These are phyloP conservation scores for Drosophila pandora DNA, from an alignment of 1,140 invertebrate genomes.

Conservation along the genomic window DNA sequence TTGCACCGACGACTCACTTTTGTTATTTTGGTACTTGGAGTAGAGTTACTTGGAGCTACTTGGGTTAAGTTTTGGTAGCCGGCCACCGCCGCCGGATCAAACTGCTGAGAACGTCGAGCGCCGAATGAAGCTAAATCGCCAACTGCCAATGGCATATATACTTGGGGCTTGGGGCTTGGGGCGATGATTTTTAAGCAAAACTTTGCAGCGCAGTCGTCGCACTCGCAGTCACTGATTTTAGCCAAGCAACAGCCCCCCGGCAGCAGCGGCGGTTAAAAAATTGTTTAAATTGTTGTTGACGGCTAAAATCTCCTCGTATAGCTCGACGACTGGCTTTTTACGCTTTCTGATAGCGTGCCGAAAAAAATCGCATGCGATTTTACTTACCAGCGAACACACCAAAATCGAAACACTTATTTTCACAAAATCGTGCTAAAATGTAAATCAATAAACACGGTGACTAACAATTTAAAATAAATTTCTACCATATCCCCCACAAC, in stretches of 20 bases:
- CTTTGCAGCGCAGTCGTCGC: slow-evolving; percentile 33
- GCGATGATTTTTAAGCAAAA: slow-evolving; percentile 56
- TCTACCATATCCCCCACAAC: background rate
- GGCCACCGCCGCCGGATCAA: slow-evolving; percentile 22
- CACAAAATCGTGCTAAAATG: slow-evolving; percentile 69
- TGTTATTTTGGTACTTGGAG: background rate
- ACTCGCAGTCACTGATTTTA: slow-evolving; percentile 1
- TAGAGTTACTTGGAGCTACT: background rate
- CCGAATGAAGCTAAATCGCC: slow-evolving; percentile 75
- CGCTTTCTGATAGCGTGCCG: slow-evolving; percentile 47
- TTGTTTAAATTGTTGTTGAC: slow-evolving; percentile 68
- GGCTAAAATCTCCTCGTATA: slow-evolving; percentile 26
- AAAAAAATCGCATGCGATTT: slow-evolving; percentile 67
- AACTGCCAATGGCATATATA: slow-evolving; percentile 76
- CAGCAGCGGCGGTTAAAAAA: slow-evolving; percentile 55
- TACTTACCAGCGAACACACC: slow-evolving; percentile 11
- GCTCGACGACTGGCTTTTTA: slow-evolving; percentile 29
- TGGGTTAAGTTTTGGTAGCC: slow-evolving; percentile 13
- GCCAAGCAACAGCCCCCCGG: slow-evolving; percentile 17
- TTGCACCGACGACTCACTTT: slow-evolving; percentile 39
- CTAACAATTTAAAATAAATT: slow-evolving; percentile 31
- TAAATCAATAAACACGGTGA: slow-evolving; percentile 53
- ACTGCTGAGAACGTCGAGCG: slow-evolving; percentile 72
- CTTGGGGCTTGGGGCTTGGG: slow-evolving; percentile 27
- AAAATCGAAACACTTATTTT: slow-evolving; percentile 29